Evolutionary conservation across 2,797 vertebrate genomes (phyloP).

Genomic region (Remorina albescens): DNA sequence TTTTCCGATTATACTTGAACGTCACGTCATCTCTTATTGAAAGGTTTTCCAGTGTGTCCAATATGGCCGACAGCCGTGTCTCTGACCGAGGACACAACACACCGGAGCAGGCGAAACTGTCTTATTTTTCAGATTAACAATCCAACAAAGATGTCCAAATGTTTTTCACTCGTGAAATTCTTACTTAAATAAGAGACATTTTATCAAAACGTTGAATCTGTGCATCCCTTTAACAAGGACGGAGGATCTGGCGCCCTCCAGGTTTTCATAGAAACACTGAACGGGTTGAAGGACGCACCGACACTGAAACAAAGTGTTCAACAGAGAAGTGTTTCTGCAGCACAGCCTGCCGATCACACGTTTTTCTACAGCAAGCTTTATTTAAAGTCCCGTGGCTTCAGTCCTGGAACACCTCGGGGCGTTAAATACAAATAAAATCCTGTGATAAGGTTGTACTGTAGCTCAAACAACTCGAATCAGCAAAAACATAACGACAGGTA

Average conservation of each 20-base stretch:
- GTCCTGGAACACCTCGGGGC: not conserved
- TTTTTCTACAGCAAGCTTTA: too few relatives aligned
- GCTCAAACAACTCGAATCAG: not conserved
- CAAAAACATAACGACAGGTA: not conserved
- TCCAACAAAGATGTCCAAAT: too few relatives aligned
- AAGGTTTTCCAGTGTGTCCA: constrained; percentile 70
- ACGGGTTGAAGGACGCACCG: too few relatives aligned
- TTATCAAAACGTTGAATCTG: constrained; percentile 37
- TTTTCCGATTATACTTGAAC: constrained; percentile 50
- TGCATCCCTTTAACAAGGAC: constrained; percentile 38
- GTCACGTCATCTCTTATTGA: constrained; percentile 54
- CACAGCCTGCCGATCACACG: too few relatives aligned
- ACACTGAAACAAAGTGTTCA: not conserved
- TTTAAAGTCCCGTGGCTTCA: not conserved
- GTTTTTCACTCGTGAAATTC: not conserved
- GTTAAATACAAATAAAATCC: not conserved
- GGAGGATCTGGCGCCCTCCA: constrained; percentile 63
- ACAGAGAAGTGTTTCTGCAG: too few relatives aligned
- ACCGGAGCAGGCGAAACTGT: too few relatives aligned
- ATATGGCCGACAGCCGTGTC: constrained; percentile 73
- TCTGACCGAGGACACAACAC: constrained; percentile 24
- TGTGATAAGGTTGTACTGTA: not conserved
- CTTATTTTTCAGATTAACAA: too few relatives aligned
- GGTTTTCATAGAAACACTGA: not conserved
- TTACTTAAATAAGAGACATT: not conserved